phyloP scores from a whole-genome alignment of 2,888 invertebrate genomes.

The Metalampra italica region DNA sequence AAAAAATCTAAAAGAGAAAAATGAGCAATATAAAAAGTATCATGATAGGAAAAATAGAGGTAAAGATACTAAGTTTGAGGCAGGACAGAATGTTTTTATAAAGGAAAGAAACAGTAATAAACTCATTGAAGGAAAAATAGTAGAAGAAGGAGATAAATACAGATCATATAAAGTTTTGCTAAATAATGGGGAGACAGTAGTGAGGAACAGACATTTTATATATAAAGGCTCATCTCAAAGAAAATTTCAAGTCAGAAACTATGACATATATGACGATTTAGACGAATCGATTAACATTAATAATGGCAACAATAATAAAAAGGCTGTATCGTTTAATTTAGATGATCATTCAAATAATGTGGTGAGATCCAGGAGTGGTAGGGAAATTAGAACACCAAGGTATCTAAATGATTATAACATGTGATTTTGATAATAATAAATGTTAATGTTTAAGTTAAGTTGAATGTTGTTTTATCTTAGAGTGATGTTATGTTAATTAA shows the following conservation, averaged over 20 bases:
- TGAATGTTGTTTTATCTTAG: no score
- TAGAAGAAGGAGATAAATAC: not conserved
- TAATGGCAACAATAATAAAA: not conserved
- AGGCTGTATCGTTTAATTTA: not conserved
- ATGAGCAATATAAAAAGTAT: conserved; percentile 5
- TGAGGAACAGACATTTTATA: conserved; percentile 7
- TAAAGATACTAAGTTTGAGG: not conserved
- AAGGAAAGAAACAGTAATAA: conserved; percentile 8
- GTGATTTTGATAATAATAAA: no score
- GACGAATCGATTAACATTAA: not conserved
- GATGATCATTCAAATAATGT: not conserved
- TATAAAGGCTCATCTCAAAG: conserved; percentile 1
- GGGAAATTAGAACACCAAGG: not conserved
- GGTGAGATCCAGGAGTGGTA: not conserved
- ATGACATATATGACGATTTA: not conserved
- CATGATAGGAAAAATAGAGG: conserved; percentile 8
- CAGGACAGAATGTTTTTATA: conserved; percentile 7
- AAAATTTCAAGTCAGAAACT: not conserved
- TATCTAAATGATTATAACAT: not conserved
- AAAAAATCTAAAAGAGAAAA: not conserved
- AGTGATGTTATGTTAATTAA: no score
- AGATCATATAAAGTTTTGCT: conserved; percentile 7
- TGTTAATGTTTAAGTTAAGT: no score
- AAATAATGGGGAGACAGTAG: conserved; percentile 3
- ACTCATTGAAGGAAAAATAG: conserved; percentile 2